Evolutionary conservation across 2,113 vertebrate species (phyloP), one percentile per base, ranked within the genome.

Genomic region (Ophiodon elongatus): DNA sequence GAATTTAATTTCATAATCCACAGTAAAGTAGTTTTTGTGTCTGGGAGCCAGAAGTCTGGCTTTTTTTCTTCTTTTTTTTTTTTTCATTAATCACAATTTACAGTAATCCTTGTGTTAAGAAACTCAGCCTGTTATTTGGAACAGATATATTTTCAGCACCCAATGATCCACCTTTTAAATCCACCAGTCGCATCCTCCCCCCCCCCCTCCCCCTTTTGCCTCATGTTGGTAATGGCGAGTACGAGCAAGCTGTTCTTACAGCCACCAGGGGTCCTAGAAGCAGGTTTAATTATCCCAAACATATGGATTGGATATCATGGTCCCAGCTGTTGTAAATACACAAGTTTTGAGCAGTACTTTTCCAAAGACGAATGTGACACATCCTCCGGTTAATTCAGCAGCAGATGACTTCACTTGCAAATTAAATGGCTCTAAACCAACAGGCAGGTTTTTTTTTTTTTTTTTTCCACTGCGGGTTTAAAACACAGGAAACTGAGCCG

Each of bases 131-230:
- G 57, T 84, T 89, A 76, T 83, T 76, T 84, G 54, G 76, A 84
- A 73, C 76, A 77, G 71, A 85, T 47, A 50, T 41, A 52, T 67
- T 72, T 76, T 64, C 52, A 77, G 64, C 23, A 85, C n/a, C 4
- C 37, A 72, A 71, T 90, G 86, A 88, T 89, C 73, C 76, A 76
- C 63, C 41, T 88, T 79, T 73, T 52, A 76, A 77, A 79, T 82
- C 73, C 73, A 31, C 31, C 27, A 63, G 27, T 57, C 25, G 0
- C 52, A 25, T 47, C 66, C 52, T 47, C 62, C 60, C 27, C 56
- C 52, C 27, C 39, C 31, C 8, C 52, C 27, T 33, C 31, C 8
- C 17, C 2, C 35, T 8, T 29, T 31, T 29, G 10, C 21, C 29
- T 66, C 31, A n/a, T 62, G 57, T 23, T 74, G 63, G 27, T 68